Conservation (phyloP, 2,888 invertebrate genomes). For the Parnassius mnemosyne region DNA sequence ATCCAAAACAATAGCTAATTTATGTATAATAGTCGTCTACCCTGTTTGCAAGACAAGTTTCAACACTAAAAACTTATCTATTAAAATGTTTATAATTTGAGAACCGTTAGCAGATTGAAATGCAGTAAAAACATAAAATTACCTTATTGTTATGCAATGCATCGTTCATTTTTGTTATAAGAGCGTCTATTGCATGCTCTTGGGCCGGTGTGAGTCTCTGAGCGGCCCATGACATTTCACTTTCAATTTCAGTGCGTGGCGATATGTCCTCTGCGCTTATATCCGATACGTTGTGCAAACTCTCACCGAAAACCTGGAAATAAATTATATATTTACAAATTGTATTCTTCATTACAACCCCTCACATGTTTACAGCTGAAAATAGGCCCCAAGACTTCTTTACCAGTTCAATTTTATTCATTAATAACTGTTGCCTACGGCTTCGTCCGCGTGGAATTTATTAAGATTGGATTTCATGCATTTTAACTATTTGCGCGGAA, state of each 20-base stretch:
- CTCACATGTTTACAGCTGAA: neutral
- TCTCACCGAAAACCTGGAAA: conserved; percentile 63
- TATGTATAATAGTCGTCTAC: too few species aligned
- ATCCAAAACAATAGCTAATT: too few species aligned
- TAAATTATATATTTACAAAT: neutral
- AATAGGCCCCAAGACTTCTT: neutral
- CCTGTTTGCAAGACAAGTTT: too few species aligned
- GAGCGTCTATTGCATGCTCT: conserved; percentile 73
- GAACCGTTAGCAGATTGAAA: too few species aligned
- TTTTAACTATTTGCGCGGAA: too few species aligned
- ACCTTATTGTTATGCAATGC: conserved; percentile 73
- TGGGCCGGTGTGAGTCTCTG: conserved; percentile 63
- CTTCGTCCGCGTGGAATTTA: too few species aligned
- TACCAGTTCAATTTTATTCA: too few species aligned
- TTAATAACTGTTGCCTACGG: too few species aligned
- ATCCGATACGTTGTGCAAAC: conserved; percentile 34
- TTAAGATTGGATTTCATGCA: too few species aligned
- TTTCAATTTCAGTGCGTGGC: conserved; percentile 27
- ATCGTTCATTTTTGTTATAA: conserved; percentile 65
- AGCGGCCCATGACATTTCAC: conserved; percentile 40
- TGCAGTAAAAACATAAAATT: neutral
- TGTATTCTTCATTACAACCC: neutral
- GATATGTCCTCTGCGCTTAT: conserved; percentile 22
- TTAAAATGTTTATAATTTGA: too few species aligned
- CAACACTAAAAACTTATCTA: too few species aligned